These are phyloP conservation scores for Calephelis nemesis DNA, from an alignment of 1,140 invertebrate genomes.

Conservation along the genomic window DNA sequence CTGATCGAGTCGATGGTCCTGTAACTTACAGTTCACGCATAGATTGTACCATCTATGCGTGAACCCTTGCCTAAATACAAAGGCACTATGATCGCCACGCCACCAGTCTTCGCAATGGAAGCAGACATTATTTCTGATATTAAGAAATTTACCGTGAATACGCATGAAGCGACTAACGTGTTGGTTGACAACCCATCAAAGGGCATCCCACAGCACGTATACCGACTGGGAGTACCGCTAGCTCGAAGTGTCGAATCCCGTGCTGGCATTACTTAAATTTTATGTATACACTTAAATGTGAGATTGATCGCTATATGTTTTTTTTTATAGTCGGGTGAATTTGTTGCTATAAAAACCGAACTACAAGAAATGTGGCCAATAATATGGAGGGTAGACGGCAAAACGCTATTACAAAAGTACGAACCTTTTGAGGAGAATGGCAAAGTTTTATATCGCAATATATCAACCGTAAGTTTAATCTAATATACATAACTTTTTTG, in stretches of 20 bases:
- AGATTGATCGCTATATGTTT: constrained; percentile 1
- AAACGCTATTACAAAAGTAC: constrained; percentile 91
- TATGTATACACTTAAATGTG: background rate
- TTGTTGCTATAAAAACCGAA: constrained; percentile 90
- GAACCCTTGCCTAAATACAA: no score
- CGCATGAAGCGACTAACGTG: no score
- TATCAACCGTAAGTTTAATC: constrained; percentile 86
- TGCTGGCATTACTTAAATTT: background rate
- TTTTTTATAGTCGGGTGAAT: constrained; percentile 87
- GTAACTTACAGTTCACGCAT: no score
- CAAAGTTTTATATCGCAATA: constrained; percentile 90
- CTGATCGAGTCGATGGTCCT: no score
- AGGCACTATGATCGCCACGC: no score
- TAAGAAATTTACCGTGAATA: no score
- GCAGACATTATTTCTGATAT: no score
- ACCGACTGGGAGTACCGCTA: background rate
- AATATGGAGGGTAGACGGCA: constrained; percentile 93
- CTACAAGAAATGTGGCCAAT: constrained; percentile 87
- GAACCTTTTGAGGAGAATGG: constrained; percentile 91
- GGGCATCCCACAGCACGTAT: no score
- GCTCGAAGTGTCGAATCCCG: background rate
- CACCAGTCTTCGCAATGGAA: no score
- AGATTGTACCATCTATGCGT: no score
- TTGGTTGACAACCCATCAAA: no score
- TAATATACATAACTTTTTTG: background rate